These are phyloP conservation scores for Copidosoma floridanum DNA, from an alignment of 1,140 invertebrate species.

Conservation along the genomic window DNA sequence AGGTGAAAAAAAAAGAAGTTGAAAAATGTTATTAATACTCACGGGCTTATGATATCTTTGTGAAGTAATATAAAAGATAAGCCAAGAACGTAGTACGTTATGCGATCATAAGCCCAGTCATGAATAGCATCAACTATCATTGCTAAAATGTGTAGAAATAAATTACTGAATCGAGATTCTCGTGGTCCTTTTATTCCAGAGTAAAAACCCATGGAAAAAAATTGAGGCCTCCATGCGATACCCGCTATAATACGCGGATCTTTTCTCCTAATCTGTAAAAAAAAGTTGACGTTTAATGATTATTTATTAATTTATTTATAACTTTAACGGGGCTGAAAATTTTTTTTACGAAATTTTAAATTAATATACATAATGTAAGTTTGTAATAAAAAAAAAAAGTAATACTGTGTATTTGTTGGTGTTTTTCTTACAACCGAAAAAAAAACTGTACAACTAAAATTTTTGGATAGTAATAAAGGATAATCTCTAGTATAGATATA, in stretches of 20 bases:
- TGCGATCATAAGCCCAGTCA: slow-evolving; percentile 57
- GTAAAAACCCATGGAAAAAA: slow-evolving; percentile 53
- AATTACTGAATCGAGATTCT: slow-evolving; percentile 43
- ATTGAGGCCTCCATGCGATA: slow-evolving; percentile 63
- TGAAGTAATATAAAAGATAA: slow-evolving; percentile 67
- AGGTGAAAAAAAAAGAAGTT: neutral
- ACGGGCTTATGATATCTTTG: slow-evolving; percentile 68
- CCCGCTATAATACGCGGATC: slow-evolving; percentile 66
- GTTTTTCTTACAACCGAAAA: no score
- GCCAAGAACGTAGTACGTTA: slow-evolving; percentile 60
- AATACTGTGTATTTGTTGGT: no score
- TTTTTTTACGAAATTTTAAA: no score
- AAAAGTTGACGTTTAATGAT: no score
- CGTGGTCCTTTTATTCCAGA: slow-evolving; percentile 47
- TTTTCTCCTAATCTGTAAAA: slow-evolving; percentile 62
- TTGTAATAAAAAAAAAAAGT: no score
- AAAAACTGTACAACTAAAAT: no score
- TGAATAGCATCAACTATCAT: slow-evolving; percentile 58
- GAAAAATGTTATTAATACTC: slow-evolving; percentile 42
- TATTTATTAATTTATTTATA: no score
- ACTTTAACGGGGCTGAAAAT: no score
- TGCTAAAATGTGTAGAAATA: slow-evolving; percentile 52
- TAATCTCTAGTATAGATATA: no score
- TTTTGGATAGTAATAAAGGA: no score
- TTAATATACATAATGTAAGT: neutral